Conservation (phyloP, 1,140 invertebrate genomes). For the Propsilocerus akamusi region DNA sequence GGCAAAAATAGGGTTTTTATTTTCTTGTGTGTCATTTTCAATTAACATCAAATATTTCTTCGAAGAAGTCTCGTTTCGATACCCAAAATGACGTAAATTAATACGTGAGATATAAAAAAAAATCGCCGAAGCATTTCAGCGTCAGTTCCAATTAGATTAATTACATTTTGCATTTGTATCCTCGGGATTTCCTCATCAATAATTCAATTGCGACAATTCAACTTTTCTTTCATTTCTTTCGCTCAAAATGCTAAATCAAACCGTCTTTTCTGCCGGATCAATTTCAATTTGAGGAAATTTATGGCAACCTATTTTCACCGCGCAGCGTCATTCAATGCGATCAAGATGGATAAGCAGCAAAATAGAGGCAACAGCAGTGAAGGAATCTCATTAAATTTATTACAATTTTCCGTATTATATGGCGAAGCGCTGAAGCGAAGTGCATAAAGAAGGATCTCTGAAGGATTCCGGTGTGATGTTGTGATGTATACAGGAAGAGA, state of each 20-base stretch:
- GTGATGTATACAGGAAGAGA: too few species aligned
- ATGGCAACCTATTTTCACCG: neutral
- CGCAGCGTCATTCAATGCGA: neutral
- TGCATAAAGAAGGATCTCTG: neutral
- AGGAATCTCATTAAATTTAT: neutral
- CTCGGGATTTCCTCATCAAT: neutral
- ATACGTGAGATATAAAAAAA: neutral
- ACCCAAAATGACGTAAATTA: slow-evolving; percentile 2
- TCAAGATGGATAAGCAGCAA: neutral
- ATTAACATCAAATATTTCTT: neutral
- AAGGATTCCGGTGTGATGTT: too few species aligned
- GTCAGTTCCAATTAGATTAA: slow-evolving; percentile 1
- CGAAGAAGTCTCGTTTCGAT: neutral
- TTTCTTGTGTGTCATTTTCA: neutral
- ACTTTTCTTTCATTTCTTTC: neutral
- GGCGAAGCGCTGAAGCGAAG: too few species aligned
- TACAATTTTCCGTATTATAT: too few species aligned
- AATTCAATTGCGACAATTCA: neutral
- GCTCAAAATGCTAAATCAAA: too few species aligned
- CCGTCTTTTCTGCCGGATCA: too few species aligned
- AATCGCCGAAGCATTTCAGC: neutral
- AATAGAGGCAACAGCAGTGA: neutral
- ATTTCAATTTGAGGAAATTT: slow-evolving; percentile 1
- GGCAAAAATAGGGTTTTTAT: too few species aligned
- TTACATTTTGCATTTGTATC: neutral